phyloP scores from a whole-genome alignment of 2,113 vertebrate species.

The Microtus montanus region DNA sequence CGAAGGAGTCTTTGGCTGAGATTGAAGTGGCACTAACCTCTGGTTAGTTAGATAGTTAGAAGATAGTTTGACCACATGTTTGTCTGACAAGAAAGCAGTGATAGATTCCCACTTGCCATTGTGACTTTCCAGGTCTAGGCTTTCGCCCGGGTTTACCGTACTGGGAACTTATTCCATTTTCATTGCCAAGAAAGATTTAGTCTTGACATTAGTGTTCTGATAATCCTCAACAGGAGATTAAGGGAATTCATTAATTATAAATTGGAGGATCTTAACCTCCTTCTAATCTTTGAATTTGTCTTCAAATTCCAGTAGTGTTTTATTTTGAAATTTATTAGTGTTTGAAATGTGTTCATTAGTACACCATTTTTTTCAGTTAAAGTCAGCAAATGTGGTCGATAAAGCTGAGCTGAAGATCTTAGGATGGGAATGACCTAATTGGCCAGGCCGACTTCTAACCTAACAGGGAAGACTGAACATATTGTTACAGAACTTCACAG shows the following conservation, averaged over 20 bases:
- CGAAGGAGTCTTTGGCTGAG: not conserved
- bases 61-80: not conserved
- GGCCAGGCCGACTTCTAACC: not conserved
- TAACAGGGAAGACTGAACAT: not conserved
- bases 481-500: not conserved
- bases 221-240: not conserved
- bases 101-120: not conserved
- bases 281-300: not conserved
- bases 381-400: not conserved
- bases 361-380: not conserved
- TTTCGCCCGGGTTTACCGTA: not conserved
- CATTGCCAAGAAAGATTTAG: not conserved
- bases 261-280: not conserved
- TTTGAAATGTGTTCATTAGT: conserved; percentile 18
- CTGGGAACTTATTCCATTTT: not conserved
- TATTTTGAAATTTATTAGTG: not conserved
- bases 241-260: not conserved
- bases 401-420: not conserved
- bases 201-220: not conserved
- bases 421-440: not conserved
- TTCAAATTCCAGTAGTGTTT: conserved; percentile 16
- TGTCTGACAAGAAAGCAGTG: not conserved
- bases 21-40: not conserved
- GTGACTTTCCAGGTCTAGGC: not conserved
- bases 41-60: not conserved